phyloP scores from a whole-genome alignment of 2,888 invertebrate genomes.

The Caenorhabditis sp. region DNA sequence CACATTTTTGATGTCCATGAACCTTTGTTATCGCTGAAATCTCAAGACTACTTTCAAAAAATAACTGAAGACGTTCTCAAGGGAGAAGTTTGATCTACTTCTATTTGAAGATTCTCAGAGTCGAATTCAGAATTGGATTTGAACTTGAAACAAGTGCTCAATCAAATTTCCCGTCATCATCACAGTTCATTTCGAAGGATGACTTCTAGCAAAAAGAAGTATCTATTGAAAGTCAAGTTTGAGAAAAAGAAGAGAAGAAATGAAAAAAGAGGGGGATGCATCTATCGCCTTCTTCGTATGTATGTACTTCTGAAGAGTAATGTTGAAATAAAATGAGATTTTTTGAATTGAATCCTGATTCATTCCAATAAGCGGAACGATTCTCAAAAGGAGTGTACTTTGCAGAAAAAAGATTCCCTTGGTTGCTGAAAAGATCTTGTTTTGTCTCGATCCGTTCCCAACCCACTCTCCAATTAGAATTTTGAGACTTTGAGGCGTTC shows the following conservation, averaged over 20 bases:
- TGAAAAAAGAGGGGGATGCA: constrained; percentile 19
- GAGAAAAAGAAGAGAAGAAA: constrained; percentile 12
- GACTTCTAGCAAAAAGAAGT: constrained; percentile 14
- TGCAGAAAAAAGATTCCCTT: neutral
- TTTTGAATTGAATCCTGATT: constrained; percentile 25
- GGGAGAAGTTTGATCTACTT: constrained; percentile 18
- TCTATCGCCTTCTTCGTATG: neutral
- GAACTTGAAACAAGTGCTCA: constrained; percentile 22
- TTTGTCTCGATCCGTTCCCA: constrained; percentile 12
- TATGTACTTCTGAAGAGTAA: constrained; percentile 33
- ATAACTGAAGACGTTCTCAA: no score
- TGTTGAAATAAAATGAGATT: constrained; percentile 5
- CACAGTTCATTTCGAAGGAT: constrained; percentile 12
- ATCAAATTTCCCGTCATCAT: neutral
- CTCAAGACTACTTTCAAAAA: no score
- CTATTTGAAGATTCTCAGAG: neutral
- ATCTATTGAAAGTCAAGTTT: constrained; percentile 32
- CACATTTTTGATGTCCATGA: no score
- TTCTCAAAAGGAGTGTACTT: constrained; percentile 1
- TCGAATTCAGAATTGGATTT: constrained; percentile 7
- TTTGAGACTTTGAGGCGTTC: constrained; percentile 26
- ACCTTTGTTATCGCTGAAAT: no score
- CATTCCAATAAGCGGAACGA: neutral
- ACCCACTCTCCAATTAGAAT: constrained; percentile 53
- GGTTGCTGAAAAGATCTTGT: constrained; percentile 12